Evolutionary conservation across 2,113 vertebrate genomes (phyloP).

Genomic region (Capreolus pygargus): DNA sequence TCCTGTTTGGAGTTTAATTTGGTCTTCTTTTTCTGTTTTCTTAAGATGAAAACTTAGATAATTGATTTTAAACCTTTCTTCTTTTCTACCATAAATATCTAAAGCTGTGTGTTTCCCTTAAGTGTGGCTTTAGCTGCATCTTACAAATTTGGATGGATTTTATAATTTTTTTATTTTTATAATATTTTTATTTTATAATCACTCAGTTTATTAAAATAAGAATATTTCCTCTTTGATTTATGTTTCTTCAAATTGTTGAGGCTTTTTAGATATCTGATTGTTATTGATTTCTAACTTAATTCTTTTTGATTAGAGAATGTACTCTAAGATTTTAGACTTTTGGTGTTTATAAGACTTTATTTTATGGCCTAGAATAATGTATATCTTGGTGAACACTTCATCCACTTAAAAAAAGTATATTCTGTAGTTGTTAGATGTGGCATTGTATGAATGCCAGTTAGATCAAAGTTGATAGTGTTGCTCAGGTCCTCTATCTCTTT

Average conservation of each 20-base stretch:
- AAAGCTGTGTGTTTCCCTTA: background rate
- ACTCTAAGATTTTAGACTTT: background rate
- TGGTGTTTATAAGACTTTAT: background rate
- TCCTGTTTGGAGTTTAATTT: background rate
- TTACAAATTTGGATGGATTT: background rate
- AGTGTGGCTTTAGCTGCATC: background rate
- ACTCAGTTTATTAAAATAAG: background rate
- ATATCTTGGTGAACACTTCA: background rate
- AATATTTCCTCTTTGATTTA: conserved; percentile 9
- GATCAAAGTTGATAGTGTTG: background rate
- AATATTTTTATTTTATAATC: background rate
- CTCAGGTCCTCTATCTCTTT: background rate
- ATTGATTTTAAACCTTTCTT: background rate
- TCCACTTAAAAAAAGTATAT: background rate
- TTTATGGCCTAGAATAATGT: background rate
- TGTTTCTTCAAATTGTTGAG: background rate
- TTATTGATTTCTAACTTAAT: background rate
- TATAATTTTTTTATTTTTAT: background rate
- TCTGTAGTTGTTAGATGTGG: background rate
- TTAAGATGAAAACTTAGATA: background rate
- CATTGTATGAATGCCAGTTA: background rate
- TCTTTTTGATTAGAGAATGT: background rate
- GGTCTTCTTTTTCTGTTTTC: background rate
- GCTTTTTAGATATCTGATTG: background rate
- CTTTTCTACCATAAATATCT: conserved; percentile 17